phyloP scores from a whole-genome alignment of 2,797 vertebrate genomes.

The Nannoperca obscura region DNA sequence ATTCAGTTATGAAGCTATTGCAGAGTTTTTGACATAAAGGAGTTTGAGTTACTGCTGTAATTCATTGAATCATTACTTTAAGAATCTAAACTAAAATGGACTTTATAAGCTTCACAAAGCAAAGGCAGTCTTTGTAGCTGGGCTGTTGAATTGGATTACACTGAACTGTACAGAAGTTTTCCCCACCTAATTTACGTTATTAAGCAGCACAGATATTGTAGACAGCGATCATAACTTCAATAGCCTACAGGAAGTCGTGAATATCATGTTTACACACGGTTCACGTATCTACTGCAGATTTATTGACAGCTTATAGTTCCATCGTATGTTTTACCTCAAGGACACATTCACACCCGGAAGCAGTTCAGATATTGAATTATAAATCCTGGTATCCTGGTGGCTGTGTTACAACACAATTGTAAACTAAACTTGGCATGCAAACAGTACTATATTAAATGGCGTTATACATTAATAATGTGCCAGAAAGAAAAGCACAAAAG shows the following conservation, averaged over 20 bases:
- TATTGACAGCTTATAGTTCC: not conserved
- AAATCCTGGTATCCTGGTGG: not conserved
- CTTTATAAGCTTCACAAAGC: not conserved
- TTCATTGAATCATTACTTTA: not conserved
- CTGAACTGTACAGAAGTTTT: constrained; percentile 6
- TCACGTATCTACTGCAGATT: not conserved
- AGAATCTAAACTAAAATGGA: not conserved
- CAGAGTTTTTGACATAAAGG: not conserved
- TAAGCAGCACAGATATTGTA: constrained; percentile 1
- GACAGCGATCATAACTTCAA: constrained; percentile 1
- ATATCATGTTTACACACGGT: not conserved
- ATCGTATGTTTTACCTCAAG: not conserved
- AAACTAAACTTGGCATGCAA: not conserved
- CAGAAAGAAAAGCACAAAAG: not conserved
- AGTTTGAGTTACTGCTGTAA: not conserved
- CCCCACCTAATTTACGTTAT: constrained; percentile 4
- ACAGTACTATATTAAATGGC: not conserved
- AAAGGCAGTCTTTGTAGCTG: not conserved
- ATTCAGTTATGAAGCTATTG: not conserved
- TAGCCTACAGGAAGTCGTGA: not conserved
- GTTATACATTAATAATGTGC: not conserved
- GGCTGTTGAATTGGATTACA: not conserved
- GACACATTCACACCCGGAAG: not conserved
- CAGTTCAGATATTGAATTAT: not conserved
- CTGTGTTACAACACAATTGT: not conserved